A percentile compares a stretch with the other conserved stretches of the same genome.
Evolutionary conservation across 2,797 vertebrate species (phyloP).

Genomic region (Falco naumanni): DNA sequence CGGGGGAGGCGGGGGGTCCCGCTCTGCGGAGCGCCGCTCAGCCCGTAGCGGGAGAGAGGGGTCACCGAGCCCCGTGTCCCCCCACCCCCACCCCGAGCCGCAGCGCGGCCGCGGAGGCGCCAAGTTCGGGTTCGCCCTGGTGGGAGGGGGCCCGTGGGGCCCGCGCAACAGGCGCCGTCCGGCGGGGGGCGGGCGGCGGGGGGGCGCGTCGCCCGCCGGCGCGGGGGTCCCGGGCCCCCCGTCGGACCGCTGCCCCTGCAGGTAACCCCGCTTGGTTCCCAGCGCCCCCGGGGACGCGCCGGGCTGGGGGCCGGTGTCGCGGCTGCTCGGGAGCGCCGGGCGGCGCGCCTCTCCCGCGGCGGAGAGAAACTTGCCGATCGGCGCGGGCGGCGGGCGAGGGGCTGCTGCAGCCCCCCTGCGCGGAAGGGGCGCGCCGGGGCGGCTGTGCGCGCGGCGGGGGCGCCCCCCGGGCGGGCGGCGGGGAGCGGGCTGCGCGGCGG

Average conservation of each 20-base stretch:
- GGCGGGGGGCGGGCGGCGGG: not conserved
- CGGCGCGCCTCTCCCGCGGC: not conserved
- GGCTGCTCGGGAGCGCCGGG: not conserved
- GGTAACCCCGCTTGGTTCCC: constrained; percentile 18
- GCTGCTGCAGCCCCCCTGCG: no score
- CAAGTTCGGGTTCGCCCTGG: not conserved
- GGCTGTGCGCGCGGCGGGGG: not conserved
- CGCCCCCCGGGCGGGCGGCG: not conserved
- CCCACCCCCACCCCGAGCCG: no score
- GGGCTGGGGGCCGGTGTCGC: not conserved
- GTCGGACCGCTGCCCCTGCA: not conserved
- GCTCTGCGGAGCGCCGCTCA: not conserved
- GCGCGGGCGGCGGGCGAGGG: no score
- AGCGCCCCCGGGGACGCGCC: not conserved
- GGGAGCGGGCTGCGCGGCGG: not conserved
- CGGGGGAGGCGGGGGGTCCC: not conserved
- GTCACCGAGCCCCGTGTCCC: no score
- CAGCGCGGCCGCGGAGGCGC: not conserved
- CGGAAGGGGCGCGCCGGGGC: not conserved
- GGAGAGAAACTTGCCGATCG: not conserved
- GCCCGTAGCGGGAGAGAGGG: not conserved
- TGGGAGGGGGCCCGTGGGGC: not conserved
- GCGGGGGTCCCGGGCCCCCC: not conserved
- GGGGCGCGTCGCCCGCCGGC: not conserved
- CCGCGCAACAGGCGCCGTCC: constrained; percentile 52